Evolutionary conservation across 2,797 vertebrate species (phyloP).

Genomic region (Florisuga fusca): DNA sequence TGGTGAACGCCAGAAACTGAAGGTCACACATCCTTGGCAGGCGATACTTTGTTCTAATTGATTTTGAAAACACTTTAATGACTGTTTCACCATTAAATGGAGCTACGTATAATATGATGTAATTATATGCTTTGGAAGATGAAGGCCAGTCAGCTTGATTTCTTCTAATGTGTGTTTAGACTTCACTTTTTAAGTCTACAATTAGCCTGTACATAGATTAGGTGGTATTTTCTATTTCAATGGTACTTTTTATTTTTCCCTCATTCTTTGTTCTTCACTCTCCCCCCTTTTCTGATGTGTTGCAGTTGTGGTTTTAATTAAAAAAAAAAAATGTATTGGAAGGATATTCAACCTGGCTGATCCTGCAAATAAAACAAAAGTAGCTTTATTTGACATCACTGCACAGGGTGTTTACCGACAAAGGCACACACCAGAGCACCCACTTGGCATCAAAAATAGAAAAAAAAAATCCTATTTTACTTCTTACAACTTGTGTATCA

Average conservation of each 20-base stretch:
- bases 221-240: background rate
- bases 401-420: background rate
- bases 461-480: background rate
- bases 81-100: background rate
- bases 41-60: background rate
- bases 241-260: background rate
- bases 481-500: background rate
- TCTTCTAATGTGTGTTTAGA: background rate
- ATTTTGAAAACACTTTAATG: constrained; percentile 8
- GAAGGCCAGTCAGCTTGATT: background rate
- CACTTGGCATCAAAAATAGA: background rate
- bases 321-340: background rate
- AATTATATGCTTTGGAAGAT: background rate
- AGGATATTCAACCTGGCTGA: background rate
- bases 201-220: background rate
- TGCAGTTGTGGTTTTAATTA: background rate
- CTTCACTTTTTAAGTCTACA: background rate
- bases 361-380: background rate
- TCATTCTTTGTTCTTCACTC: background rate
- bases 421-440: background rate
- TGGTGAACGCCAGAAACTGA: background rate
- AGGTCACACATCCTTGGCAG: background rate
- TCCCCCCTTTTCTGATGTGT: background rate
- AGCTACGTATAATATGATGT: background rate
- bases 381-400: background rate